A percentile compares a stretch with the other conserved stretches of the same genome.
Evolutionary conservation across 2,888 invertebrate genomes (phyloP).

Genomic region (Platycnemis pennipes): DNA sequence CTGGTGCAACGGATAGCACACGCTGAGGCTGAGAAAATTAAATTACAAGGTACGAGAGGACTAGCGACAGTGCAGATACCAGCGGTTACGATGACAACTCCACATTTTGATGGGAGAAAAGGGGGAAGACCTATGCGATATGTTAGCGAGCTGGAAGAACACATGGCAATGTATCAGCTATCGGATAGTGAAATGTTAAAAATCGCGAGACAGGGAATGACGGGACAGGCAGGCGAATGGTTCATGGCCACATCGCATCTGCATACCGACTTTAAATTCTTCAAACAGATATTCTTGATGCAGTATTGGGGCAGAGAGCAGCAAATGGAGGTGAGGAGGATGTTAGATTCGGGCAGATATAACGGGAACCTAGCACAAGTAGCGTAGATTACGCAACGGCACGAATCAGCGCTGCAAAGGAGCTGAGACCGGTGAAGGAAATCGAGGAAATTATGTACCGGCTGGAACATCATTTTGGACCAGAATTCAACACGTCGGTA

Average conservation of each 20-base stretch:
- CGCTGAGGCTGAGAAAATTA: too few species aligned
- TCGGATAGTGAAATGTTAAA: background rate
- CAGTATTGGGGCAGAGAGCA: background rate
- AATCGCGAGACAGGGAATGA: background rate
- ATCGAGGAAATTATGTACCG: too few species aligned
- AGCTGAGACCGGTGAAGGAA: too few species aligned
- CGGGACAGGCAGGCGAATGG: background rate
- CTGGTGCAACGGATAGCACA: too few species aligned
- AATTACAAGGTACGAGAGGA: background rate
- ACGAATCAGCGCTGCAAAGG: too few species aligned
- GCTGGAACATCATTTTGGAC: too few species aligned
- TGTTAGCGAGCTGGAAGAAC: background rate
- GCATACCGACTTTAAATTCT: background rate
- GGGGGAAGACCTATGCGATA: background rate
- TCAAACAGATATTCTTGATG: background rate
- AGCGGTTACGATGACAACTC: background rate
- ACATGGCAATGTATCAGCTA: background rate
- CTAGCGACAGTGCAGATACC: background rate
- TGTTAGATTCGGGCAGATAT: too few species aligned
- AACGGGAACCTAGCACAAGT: too few species aligned
- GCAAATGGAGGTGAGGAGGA: background rate
- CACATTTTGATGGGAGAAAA: background rate
- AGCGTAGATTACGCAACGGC: too few species aligned
- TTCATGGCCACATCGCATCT: background rate
- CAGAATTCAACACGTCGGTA: too few species aligned